phyloP scores from a whole-genome alignment of 2,888 invertebrate genomes.

The Thymelicus lineola region DNA sequence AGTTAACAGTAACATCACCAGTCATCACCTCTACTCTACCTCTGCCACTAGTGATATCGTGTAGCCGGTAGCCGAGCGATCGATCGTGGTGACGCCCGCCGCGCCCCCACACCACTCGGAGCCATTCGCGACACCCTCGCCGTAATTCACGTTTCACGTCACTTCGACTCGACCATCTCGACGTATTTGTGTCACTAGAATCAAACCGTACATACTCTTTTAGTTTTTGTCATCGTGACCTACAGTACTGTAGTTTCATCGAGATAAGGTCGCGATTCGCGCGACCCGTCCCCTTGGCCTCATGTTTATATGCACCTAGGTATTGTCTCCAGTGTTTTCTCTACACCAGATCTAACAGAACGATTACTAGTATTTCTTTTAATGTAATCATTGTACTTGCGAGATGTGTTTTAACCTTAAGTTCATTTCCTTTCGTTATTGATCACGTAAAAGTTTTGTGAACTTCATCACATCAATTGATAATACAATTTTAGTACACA shows the following conservation, averaged over 20 bases:
- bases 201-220: slow-evolving; percentile 44
- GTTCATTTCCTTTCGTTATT: background rate
- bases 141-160: slow-evolving; percentile 53
- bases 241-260: background rate
- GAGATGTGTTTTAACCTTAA: background rate
- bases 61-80: slow-evolving; percentile 41
- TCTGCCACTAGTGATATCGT: slow-evolving; percentile 44
- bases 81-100: slow-evolving; percentile 42
- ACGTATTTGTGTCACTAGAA: slow-evolving; percentile 53
- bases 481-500: background rate
- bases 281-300: background rate
- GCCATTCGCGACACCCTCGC: slow-evolving; percentile 33
- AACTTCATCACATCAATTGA: no score
- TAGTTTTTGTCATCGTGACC: slow-evolving; percentile 43
- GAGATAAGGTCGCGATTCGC: slow-evolving; percentile 5
- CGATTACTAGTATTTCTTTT: background rate
- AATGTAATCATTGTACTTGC: background rate
- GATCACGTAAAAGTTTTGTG: no score
- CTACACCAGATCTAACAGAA: background rate
- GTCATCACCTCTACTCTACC: no score
- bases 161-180: slow-evolving; percentile 54
- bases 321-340: background rate
- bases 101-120: slow-evolving; percentile 27
- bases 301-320: background rate
- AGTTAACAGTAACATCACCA: slow-evolving; percentile 39